These are phyloP conservation scores for Proctacanthus coquilletti DNA, from an alignment of 1,140 invertebrate genomes.

Conservation along the genomic window DNA sequence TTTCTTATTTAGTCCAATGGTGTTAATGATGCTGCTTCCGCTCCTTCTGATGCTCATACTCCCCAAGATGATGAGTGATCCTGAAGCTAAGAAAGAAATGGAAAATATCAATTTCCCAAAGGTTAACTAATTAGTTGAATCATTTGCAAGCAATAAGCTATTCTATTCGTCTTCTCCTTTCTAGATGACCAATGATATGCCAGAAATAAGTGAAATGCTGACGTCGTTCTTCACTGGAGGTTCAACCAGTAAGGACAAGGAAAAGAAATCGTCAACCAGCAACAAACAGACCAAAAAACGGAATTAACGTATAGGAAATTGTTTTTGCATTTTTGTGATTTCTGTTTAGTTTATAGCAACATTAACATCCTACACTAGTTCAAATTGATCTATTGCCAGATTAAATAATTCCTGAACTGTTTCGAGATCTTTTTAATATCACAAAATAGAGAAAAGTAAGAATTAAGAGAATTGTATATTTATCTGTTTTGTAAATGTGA, in stretches of 20 bases:
- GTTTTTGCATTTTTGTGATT: neutral
- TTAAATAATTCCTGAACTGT: too few relatives aligned
- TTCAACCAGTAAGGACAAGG: constrained; percentile 24
- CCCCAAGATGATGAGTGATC: constrained; percentile 94
- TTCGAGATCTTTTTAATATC: too few relatives aligned
- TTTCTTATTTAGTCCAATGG: constrained; percentile 93
- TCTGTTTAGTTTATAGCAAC: neutral
- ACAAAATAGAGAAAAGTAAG: too few relatives aligned
- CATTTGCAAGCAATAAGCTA: neutral
- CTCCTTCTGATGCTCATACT: constrained; percentile 80
- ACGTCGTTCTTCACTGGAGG: constrained; percentile 61
- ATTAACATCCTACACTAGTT: neutral
- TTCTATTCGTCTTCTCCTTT: constrained; percentile 15
- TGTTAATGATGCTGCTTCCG: constrained; percentile 93
- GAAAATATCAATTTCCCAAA: constrained; percentile 51
- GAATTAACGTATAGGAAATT: constrained; percentile 9
- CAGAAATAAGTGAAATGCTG: constrained; percentile 81
- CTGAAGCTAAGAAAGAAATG: constrained; percentile 87
- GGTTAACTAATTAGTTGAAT: constrained; percentile 7
- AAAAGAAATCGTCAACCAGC: constrained; percentile 14
- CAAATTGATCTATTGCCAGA: too few relatives aligned
- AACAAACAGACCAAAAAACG: constrained; percentile 25
- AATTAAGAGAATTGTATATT: too few relatives aligned
- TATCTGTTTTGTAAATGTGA: too few relatives aligned
- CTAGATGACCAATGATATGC: constrained; percentile 64